These are phyloP conservation scores for Meta bourneti DNA, from an alignment of 2,888 invertebrate species.

Conservation along the genomic window DNA sequence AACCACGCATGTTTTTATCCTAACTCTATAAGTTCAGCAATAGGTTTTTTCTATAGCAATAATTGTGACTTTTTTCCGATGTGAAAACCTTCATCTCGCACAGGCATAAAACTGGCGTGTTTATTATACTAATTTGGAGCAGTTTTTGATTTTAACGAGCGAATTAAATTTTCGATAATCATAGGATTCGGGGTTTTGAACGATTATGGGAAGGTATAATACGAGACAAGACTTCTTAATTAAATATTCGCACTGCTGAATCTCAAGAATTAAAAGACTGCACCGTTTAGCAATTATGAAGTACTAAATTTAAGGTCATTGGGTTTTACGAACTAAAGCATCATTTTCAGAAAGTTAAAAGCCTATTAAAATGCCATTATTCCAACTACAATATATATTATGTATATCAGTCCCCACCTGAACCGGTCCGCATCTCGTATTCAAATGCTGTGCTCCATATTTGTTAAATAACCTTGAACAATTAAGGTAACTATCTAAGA, in stretches of 20 bases:
- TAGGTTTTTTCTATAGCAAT: slow-evolving; percentile 7
- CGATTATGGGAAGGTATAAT: not conserved
- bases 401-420: too few relatives aligned
- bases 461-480: too few relatives aligned
- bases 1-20: slow-evolving; percentile 33
- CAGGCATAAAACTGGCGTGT: not conserved
- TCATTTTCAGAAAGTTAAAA: not conserved
- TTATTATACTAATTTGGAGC: not conserved
- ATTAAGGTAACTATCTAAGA: too few relatives aligned
- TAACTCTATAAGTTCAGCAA: not conserved
- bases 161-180: not conserved
- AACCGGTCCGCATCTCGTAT: too few relatives aligned
- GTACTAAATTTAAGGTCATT: not conserved
- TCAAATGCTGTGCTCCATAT: too few relatives aligned
- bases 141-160: not conserved
- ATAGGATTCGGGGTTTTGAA: not conserved
- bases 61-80: not conserved
- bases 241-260: not conserved
- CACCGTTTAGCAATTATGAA: not conserved
- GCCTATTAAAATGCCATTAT: not conserved
- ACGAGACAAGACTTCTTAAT: not conserved
- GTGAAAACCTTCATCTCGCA: not conserved
- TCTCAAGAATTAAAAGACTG: not conserved
- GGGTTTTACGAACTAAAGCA: not conserved
- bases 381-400: too few relatives aligned